A percentile compares a stretch with the other conserved stretches of the same genome.
phyloP scores from a whole-genome alignment of 2,888 invertebrate genomes.

The Phengaris arion region DNA sequence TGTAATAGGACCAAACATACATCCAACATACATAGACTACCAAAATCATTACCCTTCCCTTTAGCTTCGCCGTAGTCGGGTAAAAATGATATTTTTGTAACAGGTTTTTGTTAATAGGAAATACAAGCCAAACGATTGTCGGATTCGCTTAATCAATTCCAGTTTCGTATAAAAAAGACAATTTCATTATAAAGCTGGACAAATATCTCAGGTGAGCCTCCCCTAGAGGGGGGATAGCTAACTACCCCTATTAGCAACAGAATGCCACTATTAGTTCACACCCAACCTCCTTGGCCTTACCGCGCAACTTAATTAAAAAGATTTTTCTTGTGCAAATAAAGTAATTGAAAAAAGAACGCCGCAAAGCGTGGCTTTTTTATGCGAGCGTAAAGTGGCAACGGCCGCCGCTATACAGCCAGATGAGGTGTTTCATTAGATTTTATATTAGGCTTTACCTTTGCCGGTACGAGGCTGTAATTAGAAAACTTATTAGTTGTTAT shows the following conservation, averaged over 20 bases:
- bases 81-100: too few species aligned
- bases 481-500: not conserved
- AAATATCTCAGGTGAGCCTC: constrained; percentile 1
- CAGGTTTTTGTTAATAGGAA: too few species aligned
- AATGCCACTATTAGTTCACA: constrained; percentile 4
- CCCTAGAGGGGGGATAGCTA: not conserved
- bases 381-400: constrained; percentile 4
- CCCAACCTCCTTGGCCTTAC: not conserved
- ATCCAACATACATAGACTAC: too few species aligned
- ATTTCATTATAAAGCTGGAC: constrained; percentile 1
- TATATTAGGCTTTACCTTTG: constrained; percentile 6
- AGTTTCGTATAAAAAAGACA: not conserved
- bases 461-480: not conserved
- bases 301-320: constrained; percentile 10
- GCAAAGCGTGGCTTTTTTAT: not conserved
- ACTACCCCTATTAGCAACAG: not conserved
- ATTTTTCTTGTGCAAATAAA: constrained; percentile 6
- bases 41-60: too few species aligned
- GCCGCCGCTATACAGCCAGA: not conserved
- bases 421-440: constrained; percentile 9
- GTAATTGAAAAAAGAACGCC: constrained; percentile 12
- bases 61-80: too few species aligned
- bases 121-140: not conserved
- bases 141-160: not conserved
- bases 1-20: too few species aligned